A percentile compares a stretch with the other conserved stretches of the same genome.
Evolutionary conservation across 2,113 vertebrate genomes (phyloP).

Genomic region (Onychostruthus taczanowskii): DNA sequence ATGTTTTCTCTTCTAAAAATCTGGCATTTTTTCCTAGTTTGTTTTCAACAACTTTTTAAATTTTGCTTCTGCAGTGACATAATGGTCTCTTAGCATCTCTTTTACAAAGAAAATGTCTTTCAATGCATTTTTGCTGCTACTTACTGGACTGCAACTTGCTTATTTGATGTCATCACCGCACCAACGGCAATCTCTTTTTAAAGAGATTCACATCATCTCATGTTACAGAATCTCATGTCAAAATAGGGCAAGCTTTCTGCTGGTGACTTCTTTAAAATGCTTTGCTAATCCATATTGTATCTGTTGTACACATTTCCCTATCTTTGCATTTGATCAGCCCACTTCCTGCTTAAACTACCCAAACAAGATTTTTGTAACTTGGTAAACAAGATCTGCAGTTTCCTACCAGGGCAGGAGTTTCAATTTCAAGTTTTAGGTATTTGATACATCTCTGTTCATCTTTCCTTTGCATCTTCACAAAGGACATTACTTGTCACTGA

Average conservation of each 20-base stretch:
- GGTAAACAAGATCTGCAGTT: slow-evolving; percentile 52
- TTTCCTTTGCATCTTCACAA: neutral
- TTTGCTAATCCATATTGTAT: neutral
- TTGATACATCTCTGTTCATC: neutral
- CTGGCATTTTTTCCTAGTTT: neutral
- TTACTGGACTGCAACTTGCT: neutral
- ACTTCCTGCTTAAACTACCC: slow-evolving; percentile 51
- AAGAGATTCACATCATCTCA: neutral
- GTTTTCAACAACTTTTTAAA: neutral
- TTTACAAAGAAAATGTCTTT: neutral
- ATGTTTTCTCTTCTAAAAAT: neutral
- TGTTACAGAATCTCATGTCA: neutral
- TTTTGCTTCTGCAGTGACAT: neutral
- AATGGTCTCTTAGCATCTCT: neutral
- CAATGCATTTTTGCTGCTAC: neutral
- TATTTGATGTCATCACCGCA: neutral
- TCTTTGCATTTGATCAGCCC: slow-evolving; percentile 40
- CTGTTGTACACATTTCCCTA: neutral
- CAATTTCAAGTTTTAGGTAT: neutral
- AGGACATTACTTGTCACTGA: neutral
- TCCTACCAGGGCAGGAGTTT: neutral
- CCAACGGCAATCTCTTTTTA: neutral
- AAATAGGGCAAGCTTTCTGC: neutral
- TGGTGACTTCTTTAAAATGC: neutral
- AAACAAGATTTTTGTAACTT: neutral